These are phyloP conservation scores for Volucella zonaria DNA, from an alignment of 2,888 invertebrate species.

Conservation along the genomic window DNA sequence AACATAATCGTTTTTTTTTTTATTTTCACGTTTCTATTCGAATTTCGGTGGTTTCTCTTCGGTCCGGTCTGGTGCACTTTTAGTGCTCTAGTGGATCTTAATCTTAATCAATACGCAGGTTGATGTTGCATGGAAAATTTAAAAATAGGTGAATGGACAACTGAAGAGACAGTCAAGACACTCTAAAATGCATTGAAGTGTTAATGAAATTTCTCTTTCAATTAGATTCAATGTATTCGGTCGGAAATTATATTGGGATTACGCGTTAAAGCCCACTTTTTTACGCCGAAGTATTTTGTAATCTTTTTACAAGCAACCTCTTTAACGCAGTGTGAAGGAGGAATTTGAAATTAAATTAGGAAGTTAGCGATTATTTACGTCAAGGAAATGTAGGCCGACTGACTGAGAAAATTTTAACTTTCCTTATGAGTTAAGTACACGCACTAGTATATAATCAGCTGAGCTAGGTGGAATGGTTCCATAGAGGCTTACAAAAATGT, in stretches of 20 bases:
- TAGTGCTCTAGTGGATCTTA: neutral
- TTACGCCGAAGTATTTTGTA: constrained; percentile 34
- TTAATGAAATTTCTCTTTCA: constrained; percentile 69
- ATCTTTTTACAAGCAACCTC: neutral
- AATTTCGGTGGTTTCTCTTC: constrained; percentile 27
- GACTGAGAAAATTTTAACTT: constrained; percentile 16
- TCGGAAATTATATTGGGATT: constrained; percentile 41
- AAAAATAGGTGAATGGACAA: constrained; percentile 16
- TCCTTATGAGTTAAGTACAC: constrained; percentile 32
- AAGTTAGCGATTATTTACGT: constrained; percentile 11
- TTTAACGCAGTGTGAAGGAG: neutral
- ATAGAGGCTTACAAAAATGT: neutral
- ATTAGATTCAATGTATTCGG: constrained; percentile 48
- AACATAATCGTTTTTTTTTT: constrained; percentile 35
- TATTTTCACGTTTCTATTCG: constrained; percentile 20
- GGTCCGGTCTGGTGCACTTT: neutral
- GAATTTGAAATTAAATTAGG: constrained; percentile 26
- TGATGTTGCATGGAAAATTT: constrained; percentile 31
- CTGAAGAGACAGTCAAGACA: neutral
- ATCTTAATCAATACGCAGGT: no score
- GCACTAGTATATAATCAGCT: constrained; percentile 1
- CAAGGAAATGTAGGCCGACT: constrained; percentile 2
- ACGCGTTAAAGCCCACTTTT: constrained; percentile 44
- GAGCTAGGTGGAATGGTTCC: neutral
- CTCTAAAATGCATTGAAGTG: constrained; percentile 35